phyloP scores from a whole-genome alignment of 2,113 vertebrate genomes.

The Parotia lawesii region DNA sequence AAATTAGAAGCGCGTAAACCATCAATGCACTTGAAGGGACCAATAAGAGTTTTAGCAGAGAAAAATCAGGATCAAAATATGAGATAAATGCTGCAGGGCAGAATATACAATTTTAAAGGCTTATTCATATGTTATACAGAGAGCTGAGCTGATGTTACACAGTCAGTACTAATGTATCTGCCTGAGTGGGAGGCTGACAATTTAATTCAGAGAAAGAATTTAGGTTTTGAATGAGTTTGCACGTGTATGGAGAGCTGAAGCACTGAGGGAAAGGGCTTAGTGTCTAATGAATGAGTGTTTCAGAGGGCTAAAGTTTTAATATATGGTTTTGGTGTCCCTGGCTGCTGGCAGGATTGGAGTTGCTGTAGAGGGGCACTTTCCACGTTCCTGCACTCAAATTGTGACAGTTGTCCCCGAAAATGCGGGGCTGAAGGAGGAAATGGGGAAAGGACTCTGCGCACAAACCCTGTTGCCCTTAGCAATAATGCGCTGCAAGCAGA shows the following conservation, averaged over 20 bases:
- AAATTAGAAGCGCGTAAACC: background rate
- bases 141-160: slow-evolving; percentile 25
- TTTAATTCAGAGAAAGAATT: slow-evolving; percentile 39
- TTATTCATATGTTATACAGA: slow-evolving; percentile 32
- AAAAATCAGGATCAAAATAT: slow-evolving; percentile 37
- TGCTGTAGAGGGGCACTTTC: fast-evolving
- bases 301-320: background rate
- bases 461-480: background rate
- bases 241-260: background rate
- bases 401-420: background rate
- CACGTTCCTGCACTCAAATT: fast-evolving
- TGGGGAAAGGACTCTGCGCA: fast-evolving
- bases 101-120: slow-evolving; percentile 44
- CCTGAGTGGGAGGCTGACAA: slow-evolving; percentile 42
- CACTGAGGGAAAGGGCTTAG: background rate
- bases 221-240: slow-evolving; percentile 20
- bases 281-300: background rate
- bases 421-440: background rate
- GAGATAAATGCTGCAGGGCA: slow-evolving; percentile 44
- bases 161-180: slow-evolving; percentile 34
- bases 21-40: background rate
- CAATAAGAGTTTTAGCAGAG: background rate
- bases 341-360: background rate
- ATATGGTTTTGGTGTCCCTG: background rate
- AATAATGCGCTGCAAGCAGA: background rate